Percentiles rank a stretch among this genome's conserved stretches.
These are phyloP conservation scores for Capitella teleta DNA, from an alignment of 1,140 invertebrate genomes.

Conservation along the genomic window DNA sequence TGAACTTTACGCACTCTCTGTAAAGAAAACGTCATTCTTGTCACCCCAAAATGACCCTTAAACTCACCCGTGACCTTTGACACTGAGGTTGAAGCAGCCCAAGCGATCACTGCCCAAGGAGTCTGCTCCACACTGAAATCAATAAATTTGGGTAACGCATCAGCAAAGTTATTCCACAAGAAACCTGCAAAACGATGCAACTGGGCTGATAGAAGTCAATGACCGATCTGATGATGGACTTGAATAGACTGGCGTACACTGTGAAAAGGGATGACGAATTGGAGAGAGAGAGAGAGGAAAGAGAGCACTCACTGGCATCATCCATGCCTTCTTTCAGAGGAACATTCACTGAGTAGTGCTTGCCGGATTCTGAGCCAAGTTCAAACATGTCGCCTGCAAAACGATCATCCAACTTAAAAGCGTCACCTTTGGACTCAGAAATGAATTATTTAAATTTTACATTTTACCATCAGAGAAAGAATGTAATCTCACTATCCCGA, in stretches of 20 bases:
- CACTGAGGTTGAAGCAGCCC: conserved; percentile 77
- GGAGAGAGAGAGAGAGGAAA: not conserved
- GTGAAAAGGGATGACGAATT: conserved; percentile 7
- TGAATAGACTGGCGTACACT: conserved; percentile 79
- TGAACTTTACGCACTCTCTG: conserved; percentile 82
- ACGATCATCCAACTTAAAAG: conserved; percentile 1
- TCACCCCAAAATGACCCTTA: not conserved
- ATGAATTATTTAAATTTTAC: too few species aligned
- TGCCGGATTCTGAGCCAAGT: conserved; percentile 79
- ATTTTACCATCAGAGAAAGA: too few species aligned
- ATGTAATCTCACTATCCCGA: too few species aligned
- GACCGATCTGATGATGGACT: conserved; percentile 81
- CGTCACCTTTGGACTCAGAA: too few species aligned
- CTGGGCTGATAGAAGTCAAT: conserved; percentile 96
- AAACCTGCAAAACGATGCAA: conserved; percentile 74
- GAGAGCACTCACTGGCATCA: conserved; percentile 57
- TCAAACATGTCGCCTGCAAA: conserved; percentile 86
- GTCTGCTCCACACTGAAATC: conserved; percentile 77
- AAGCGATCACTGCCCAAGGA: conserved; percentile 88
- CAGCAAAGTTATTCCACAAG: too few species aligned
- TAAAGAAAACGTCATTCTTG: conserved; percentile 3
- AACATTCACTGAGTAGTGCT: conserved; percentile 94
- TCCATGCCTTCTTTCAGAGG: conserved; percentile 94
- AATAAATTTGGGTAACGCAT: too few species aligned
- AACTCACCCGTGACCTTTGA: conserved; percentile 51